These are phyloP conservation scores for Aromia moschata DNA, from an alignment of 2,888 invertebrate species.

Conservation along the genomic window DNA sequence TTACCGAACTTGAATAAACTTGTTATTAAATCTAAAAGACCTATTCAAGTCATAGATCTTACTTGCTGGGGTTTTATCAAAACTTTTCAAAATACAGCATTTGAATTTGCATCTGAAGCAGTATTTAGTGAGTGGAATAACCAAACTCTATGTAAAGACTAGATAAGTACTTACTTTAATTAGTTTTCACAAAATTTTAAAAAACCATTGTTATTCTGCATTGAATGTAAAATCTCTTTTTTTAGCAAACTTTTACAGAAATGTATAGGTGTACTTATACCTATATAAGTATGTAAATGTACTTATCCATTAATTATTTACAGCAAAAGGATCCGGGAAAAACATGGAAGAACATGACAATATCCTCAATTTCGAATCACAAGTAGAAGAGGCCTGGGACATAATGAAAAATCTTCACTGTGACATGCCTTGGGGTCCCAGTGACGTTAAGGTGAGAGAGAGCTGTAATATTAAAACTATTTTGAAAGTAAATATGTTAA, in stretches of 20 bases:
- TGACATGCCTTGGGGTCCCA: conserved; percentile 14
- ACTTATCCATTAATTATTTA: background rate
- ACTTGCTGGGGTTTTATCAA: conserved; percentile 14
- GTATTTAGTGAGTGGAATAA: conserved; percentile 5
- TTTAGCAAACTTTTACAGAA: too few species aligned
- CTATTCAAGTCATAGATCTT: conserved; percentile 10
- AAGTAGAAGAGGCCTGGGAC: background rate
- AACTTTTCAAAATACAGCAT: conserved; percentile 6
- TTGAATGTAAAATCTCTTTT: too few species aligned
- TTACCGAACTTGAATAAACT: conserved; percentile 7
- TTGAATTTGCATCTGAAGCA: conserved; percentile 1
- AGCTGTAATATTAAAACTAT: background rate
- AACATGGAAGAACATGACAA: background rate
- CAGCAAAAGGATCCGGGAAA: conserved; percentile 5
- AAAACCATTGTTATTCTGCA: too few species aligned
- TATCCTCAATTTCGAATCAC: background rate
- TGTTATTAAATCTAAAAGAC: conserved; percentile 15
- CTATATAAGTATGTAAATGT: background rate
- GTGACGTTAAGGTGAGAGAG: conserved; percentile 3
- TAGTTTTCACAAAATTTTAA: too few species aligned
- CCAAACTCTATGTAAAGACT: too few species aligned
- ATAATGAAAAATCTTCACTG: conserved; percentile 2
- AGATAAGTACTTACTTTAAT: too few species aligned
- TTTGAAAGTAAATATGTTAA: too few species aligned
- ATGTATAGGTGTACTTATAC: background rate